Conservation (phyloP, 2,888 invertebrate genomes). For the Tenthredo livida region DNA sequence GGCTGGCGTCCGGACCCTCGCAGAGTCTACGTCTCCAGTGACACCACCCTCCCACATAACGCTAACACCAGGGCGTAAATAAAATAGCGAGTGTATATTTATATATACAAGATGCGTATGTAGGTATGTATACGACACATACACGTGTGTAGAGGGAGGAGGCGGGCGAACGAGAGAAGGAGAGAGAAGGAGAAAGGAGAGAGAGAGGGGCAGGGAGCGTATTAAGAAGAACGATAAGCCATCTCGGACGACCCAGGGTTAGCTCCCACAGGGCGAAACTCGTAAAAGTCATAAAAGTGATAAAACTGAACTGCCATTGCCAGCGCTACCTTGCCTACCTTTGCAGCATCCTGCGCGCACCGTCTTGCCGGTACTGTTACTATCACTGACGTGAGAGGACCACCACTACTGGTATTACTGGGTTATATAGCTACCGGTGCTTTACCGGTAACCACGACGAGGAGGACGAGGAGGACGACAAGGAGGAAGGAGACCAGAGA, state of each 20-base stretch:
- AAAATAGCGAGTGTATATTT: slow-evolving; percentile 62
- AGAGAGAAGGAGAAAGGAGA: slow-evolving; percentile 56
- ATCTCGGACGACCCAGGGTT: slow-evolving; percentile 47
- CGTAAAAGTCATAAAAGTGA: slow-evolving; percentile 72
- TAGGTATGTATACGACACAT: background rate
- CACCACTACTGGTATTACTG: slow-evolving; percentile 36
- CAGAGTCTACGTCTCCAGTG: slow-evolving; percentile 57
- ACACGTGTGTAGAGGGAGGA: slow-evolving; percentile 30
- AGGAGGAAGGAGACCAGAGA: background rate
- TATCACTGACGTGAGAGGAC: background rate
- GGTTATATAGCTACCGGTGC: slow-evolving; percentile 28
- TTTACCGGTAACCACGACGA: slow-evolving; percentile 1
- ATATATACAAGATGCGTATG: background rate
- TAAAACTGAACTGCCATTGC: slow-evolving; percentile 65
- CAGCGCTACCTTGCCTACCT: slow-evolving; percentile 39
- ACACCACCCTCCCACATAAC: slow-evolving; percentile 64
- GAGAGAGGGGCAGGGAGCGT: slow-evolving; percentile 35
- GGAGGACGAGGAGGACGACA: background rate
- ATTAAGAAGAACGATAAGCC: slow-evolving; percentile 51
- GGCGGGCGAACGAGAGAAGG: slow-evolving; percentile 47
- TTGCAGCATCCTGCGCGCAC: background rate
- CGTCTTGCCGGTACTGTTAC: slow-evolving; percentile 25
- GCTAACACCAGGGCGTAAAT: slow-evolving; percentile 69
- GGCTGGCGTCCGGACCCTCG: slow-evolving; percentile 59
- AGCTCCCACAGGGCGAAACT: slow-evolving; percentile 56